Percentiles rank a stretch among this genome's conserved stretches.
phyloP scores from a whole-genome alignment of 1,140 invertebrate genomes.

The Listronotus oregonensis region DNA sequence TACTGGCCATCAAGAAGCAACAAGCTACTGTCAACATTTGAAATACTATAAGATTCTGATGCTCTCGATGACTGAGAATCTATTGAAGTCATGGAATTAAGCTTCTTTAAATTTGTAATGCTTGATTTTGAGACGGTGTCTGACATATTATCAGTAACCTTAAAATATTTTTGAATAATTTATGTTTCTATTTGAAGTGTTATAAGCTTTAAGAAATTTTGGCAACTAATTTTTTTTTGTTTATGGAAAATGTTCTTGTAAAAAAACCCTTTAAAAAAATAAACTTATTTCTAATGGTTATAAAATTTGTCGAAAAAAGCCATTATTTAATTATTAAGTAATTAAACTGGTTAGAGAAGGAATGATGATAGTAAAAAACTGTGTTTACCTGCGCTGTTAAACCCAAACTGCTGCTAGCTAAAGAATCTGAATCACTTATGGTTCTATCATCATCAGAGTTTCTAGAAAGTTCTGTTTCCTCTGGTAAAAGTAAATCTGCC shows the following conservation, averaged over 20 bases:
- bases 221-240: too few relatives aligned
- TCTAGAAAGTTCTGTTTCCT: constrained; percentile 43
- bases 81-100: constrained; percentile 39
- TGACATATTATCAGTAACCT: neutral
- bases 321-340: too few relatives aligned
- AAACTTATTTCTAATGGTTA: too few relatives aligned
- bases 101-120: constrained; percentile 33
- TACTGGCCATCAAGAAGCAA: constrained; percentile 33
- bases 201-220: too few relatives aligned
- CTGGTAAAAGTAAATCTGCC: constrained; percentile 50
- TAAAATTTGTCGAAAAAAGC: too few relatives aligned
- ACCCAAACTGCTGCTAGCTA: constrained; percentile 47
- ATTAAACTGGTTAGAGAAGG: too few relatives aligned
- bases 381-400: constrained; percentile 27
- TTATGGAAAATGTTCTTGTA: too few relatives aligned
- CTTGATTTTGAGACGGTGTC: constrained; percentile 14
- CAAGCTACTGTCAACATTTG: constrained; percentile 30
- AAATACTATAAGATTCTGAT: constrained; percentile 37
- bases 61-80: constrained; percentile 39
- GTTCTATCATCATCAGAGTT: constrained; percentile 50
- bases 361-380: too few relatives aligned
- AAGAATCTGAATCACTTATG: constrained; percentile 53
- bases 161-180: too few relatives aligned
- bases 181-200: too few relatives aligned
- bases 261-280: too few relatives aligned